Evolutionary conservation across 2,888 invertebrate genomes (phyloP), one percentile per base, ranked within the genome.

Genomic region (Lasioglossum oenotherae): DNA sequence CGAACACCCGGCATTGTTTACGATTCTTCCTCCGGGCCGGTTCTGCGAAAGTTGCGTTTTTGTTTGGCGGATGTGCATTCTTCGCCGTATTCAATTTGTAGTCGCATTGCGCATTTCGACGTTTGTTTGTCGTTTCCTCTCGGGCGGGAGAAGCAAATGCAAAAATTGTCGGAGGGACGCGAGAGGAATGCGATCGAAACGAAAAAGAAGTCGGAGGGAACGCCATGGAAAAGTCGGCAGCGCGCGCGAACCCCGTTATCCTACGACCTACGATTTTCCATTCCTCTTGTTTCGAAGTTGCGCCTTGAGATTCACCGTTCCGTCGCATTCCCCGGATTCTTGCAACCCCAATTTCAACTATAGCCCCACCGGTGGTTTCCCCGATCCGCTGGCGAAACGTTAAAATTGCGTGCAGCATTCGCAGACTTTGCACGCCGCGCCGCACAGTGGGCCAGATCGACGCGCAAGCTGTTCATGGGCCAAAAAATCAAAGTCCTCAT

Each of bases 271-370:
- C 74, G 82, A 86, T 87, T 80, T 86, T 78, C 86, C 79, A 87
- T 86, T 83, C 83, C 80, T 80, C 78, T 57, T 57, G 78, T 83
- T 79, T 64, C 16, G 38, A 77, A 64, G 72, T 74, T 46, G 78
- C 38, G 75, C 60, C 78, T 80, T 74, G 80, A 74, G 78, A 77
- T 81, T 77, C 78, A 23, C 74, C 35, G 74, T 74, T 74, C 81
- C 73, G 57, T 78, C 27, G 83, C 81, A 86, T 83, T 87, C 81
- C 35, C 64, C 1, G 35, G 46, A 84, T 87, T 86, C 81, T 81
- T 81, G 77, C 67, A 83, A 64, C 77, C 79, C 76, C 79, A 87
- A 81, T 86, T 86, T 87, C 81, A 69, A 77, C 74, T 74, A 77
- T 60, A 64, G 74, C n/a, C 69, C 57, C 78, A 41, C 67, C 67